Base-by-base conservation (phyloP, 2,113 vertebrate species). In the Gambusia affinis region DNA sequence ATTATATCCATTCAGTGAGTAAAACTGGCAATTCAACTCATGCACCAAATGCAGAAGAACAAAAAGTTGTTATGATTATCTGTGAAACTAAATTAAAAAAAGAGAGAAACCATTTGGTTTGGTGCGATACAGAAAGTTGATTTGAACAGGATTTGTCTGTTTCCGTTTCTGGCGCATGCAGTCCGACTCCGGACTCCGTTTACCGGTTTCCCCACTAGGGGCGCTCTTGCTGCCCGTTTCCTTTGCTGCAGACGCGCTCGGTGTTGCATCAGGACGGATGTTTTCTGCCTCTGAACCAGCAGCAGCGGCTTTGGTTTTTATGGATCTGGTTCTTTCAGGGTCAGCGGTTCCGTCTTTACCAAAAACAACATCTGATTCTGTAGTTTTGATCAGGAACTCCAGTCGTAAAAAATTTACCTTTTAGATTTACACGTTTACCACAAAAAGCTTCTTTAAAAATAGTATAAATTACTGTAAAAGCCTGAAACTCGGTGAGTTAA, bases 361-460 rank as follows among this genome's bases (percentile, higher is more conserved):
- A 57, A 83, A 71, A 73, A 73, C 19, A 79, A 67, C 51, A 11
- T 88, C 85, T 60, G 76, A 42, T 70, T 76, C 85, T 72, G 83
- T 28, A 60, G 72, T 76, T 89, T 69, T 87, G 81, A 65, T 82
- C 83, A 79, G 80, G 86, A 60, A 78, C 75, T 60, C 86, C 90
- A 69, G 89, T 89, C 76, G 90, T 70, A 87, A 86, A 90, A 89
- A 87, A 85, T 93, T 10, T n/a, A 85, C 86, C 80, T 37, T 37
- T 37, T 10, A 11, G 35, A 37, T 37, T 37, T 37, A 37, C 35
- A 37, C 35, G 10, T 37, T 37, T 11, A 37, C 68, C 87, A 89
- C 42, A 90, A 4, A 37, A 60, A 17, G 15, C 27, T 8, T 2
- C 22, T 47, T 12, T 2, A 57, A 27, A 35, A 11, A 14, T 4